phyloP scores from a whole-genome alignment of 1,140 invertebrate species.

The Caenorhabditis remanei region DNA sequence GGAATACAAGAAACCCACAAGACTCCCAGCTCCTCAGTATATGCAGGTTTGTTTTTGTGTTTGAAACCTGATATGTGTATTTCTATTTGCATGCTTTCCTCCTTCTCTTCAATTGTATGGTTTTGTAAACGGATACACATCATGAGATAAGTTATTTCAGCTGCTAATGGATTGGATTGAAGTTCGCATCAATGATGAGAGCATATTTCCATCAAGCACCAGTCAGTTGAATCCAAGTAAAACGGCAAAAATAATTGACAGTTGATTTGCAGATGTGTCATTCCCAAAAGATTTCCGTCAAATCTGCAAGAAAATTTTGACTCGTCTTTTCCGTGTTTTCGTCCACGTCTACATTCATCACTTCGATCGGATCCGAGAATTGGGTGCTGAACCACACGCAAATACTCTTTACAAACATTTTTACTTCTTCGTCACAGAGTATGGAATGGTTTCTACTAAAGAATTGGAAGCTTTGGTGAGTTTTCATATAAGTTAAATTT shows the following conservation, averaged over 20 bases:
- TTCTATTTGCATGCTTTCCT: slow-evolving; percentile 25
- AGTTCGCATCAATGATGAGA: slow-evolving; percentile 91
- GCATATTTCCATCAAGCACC: slow-evolving; percentile 86
- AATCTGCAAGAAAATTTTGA: slow-evolving; percentile 89
- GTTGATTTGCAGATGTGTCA: slow-evolving; percentile 83
- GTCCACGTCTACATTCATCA: slow-evolving; percentile 98
- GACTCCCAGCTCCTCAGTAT: slow-evolving; percentile 89
- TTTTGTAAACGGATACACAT: slow-evolving; percentile 49
- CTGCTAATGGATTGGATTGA: slow-evolving; percentile 95
- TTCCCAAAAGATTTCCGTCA: slow-evolving; percentile 89
- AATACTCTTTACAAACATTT: slow-evolving; percentile 97
- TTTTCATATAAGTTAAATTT: slow-evolving; percentile 15
- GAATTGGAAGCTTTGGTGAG: slow-evolving; percentile 88
- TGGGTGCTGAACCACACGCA: slow-evolving; percentile 93
- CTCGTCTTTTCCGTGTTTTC: slow-evolving; percentile 91
- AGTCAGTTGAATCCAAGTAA: slow-evolving; percentile 79
- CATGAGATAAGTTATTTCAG: slow-evolving; percentile 33
- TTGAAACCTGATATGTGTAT: slow-evolving; percentile 1
- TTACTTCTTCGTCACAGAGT: slow-evolving; percentile 93
- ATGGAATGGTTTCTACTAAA: slow-evolving; percentile 87
- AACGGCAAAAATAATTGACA: slow-evolving; percentile 55
- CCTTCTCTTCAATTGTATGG: slow-evolving; percentile 4
- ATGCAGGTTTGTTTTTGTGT: slow-evolving; percentile 80
- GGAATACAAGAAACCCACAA: slow-evolving; percentile 89
- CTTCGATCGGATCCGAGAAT: slow-evolving; percentile 89